Percentiles rank a stretch among this genome's conserved stretches.
Conservation (phyloP, 2,113 vertebrate genomes). For the Ictalurus furcatus region DNA sequence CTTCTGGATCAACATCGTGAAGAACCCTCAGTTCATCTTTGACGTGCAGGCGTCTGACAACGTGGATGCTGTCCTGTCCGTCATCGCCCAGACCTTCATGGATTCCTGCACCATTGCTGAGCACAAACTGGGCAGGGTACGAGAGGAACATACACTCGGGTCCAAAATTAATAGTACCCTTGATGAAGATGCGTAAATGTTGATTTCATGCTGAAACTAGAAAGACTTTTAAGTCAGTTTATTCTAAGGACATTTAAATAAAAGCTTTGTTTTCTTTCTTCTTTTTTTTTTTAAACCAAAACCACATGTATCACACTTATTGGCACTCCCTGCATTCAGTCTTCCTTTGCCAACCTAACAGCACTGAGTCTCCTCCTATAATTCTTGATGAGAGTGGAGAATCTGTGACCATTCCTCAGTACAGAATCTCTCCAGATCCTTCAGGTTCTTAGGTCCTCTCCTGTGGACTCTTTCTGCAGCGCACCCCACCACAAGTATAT, state of each 20-base stretch:
- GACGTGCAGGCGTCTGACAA: constrained; percentile 95
- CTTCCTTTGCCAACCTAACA: not conserved
- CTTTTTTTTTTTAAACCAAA: not conserved
- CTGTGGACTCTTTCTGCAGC: not conserved
- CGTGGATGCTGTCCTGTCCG: constrained; percentile 90
- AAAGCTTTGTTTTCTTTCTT: not conserved
- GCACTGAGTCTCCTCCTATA: not conserved
- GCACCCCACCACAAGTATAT: not conserved
- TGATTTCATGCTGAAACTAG: not conserved
- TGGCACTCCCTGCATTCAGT: not conserved
- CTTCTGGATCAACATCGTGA: constrained; percentile 99
- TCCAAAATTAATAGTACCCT: not conserved
- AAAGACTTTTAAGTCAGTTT: not conserved
- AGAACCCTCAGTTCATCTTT: constrained; percentile 97
- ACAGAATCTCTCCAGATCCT: not conserved
- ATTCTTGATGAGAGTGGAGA: not conserved
- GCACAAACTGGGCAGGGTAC: constrained; percentile 95
- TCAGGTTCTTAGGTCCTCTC: not conserved
- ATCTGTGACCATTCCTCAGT: not conserved
- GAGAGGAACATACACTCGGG: constrained; percentile 40
- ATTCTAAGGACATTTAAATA: not conserved
- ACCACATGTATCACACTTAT: not conserved
- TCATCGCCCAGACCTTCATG: constrained; percentile 98
- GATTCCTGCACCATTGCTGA: constrained; percentile 96
- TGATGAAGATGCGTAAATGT: not conserved